A percentile compares a stretch with the other conserved stretches of the same genome.
These are phyloP conservation scores for Microplitis manilae DNA, from an alignment of 2,888 invertebrate species.

Conservation along the genomic window DNA sequence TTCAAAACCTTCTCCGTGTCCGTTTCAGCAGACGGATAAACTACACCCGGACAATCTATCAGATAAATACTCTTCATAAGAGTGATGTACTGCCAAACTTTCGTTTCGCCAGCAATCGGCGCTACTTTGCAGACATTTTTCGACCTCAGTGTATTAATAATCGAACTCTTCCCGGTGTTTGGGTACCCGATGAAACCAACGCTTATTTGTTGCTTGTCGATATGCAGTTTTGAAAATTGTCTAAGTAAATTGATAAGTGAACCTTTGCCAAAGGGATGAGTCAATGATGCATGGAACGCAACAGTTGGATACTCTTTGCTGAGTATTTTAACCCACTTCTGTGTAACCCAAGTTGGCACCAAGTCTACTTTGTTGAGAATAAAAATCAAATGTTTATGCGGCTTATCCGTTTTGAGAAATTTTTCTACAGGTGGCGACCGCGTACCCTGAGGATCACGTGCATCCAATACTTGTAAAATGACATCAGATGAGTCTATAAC, in stretches of 20 bases:
- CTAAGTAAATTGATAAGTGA: constrained; percentile 95
- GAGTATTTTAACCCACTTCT: constrained; percentile 96
- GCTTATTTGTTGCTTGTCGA: constrained; percentile 98
- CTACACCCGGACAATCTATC: constrained; percentile 99
- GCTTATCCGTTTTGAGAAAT: constrained; percentile 93
- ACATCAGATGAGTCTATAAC: constrained; percentile 99
- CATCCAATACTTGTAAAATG: constrained; percentile 95
- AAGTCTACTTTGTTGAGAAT: constrained; percentile 97
- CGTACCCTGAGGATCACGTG: constrained; percentile 97
- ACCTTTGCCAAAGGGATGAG: constrained; percentile 98
- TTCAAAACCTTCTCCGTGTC: constrained; percentile 96
- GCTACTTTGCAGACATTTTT: constrained; percentile 99
- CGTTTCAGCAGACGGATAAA: constrained; percentile 96
- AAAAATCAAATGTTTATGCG: constrained; percentile 97
- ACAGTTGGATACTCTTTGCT: constrained; percentile 97
- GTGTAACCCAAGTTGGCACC: constrained; percentile 98
- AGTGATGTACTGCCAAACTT: constrained; percentile 99
- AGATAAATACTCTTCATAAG: constrained; percentile 96
- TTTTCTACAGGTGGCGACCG: constrained; percentile 91
- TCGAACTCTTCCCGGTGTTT: constrained; percentile 98
- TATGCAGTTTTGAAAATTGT: constrained; percentile 95
- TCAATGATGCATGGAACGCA: constrained; percentile 98
- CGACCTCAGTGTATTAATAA: constrained; percentile 95
- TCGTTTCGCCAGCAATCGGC: constrained; percentile 97
- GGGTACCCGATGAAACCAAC: constrained; percentile 99